Evolutionary conservation across 2,113 vertebrate genomes (phyloP).

Genomic region (Globicephala melas): DNA sequence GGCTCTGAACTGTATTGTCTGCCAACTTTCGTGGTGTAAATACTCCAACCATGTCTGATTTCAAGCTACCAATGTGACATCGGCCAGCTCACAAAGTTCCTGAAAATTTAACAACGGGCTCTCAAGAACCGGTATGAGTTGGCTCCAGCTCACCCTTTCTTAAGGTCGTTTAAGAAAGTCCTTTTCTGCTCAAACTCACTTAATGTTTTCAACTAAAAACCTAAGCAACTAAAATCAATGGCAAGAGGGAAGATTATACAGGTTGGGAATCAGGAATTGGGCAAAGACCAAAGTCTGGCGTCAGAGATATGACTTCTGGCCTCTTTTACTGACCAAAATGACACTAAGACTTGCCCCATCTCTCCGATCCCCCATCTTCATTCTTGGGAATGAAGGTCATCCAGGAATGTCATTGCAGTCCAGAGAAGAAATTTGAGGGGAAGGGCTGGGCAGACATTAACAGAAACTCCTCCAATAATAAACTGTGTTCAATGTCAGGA

Average conservation of each 20-base stretch:
- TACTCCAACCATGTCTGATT: not conserved
- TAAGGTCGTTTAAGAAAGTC: not conserved
- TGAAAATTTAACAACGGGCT: not conserved
- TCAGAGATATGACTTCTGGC: not conserved
- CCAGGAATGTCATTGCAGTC: not conserved
- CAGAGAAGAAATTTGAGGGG: not conserved
- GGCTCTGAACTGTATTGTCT: not conserved
- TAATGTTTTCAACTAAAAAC: conserved; percentile 12
- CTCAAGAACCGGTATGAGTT: not conserved
- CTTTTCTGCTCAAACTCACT: not conserved
- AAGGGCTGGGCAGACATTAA: not conserved
- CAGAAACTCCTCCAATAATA: not conserved
- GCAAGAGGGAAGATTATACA: not conserved
- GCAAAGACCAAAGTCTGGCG: not conserved
- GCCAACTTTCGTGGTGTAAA: not conserved
- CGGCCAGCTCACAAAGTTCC: not conserved
- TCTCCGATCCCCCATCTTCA: not conserved
- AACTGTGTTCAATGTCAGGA: conserved; percentile 40
- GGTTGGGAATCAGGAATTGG: not conserved
- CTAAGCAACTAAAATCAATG: not conserved
- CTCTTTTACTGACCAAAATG: not conserved
- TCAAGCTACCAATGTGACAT: not conserved
- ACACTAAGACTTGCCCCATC: not conserved
- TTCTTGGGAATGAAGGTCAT: not conserved
- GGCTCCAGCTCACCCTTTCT: not conserved